Conservation (phyloP, 2,797 vertebrate genomes). For the Pantherophis vulpinus region DNA sequence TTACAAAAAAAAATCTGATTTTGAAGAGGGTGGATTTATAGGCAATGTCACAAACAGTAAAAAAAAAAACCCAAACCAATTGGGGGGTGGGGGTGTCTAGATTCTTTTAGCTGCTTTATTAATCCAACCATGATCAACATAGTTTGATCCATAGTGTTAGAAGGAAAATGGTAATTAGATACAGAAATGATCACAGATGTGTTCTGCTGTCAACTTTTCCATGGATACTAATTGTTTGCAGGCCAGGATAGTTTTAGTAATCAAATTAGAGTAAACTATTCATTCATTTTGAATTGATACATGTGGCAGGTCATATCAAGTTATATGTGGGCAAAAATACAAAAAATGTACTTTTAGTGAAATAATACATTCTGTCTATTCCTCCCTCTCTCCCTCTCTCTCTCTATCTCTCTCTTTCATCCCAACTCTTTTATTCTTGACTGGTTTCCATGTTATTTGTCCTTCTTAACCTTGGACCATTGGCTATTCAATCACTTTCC, state of each 20-base stretch:
- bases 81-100: too few species aligned
- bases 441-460: background rate
- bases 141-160: background rate
- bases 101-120: background rate
- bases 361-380: slow-evolving; percentile 2
- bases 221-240: background rate
- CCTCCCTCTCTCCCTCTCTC: background rate
- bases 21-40: background rate
- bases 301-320: too few species aligned
- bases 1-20: background rate
- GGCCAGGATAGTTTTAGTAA: background rate
- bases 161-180: background rate
- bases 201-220: background rate
- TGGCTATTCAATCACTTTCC: background rate
- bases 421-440: background rate
- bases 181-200: background rate
- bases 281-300: background rate
- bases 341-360: background rate
- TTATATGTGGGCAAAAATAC: background rate
- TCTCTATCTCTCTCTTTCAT: slow-evolving; percentile 1
- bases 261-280: background rate
- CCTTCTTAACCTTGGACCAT: background rate
- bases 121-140: background rate
- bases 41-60: background rate
- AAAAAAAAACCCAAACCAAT: background rate